Base-by-base conservation (phyloP, 2,797 vertebrate species). In the Urocyon cinereoargenteus region DNA sequence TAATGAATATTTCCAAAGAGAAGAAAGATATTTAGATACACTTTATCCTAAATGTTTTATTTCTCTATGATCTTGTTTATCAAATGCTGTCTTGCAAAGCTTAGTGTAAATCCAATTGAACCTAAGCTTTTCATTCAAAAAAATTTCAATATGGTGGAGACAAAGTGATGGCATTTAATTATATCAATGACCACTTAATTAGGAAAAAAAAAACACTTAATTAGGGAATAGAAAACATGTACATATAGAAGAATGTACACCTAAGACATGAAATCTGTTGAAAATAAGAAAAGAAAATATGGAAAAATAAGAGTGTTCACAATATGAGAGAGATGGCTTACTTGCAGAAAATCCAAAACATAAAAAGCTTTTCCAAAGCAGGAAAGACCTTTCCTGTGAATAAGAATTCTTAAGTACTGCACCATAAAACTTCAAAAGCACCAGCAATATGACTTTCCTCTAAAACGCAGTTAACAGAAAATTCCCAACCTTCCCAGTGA, bases 71-170 rank as follows among this genome's bases (percentile, higher is more conserved):
- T 88, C 66, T 84, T 93, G 5, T 93, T 64, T 84, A 95, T 14
- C 70, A 92, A 95, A 82, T 82, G 61, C 40, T 85, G 96, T 92
- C 51, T 94, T 79, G 36, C n/a, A 97, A 94, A 92, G 18, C 22
- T 90, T 72, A 82, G n/a, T 64, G 5, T 53, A 95, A 92, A 94
- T n/a, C 16, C 40, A 57, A 84, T 0, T 68, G 53, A 79, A 51
- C n/a, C 28, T 73, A 88, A n/a, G 24, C 28, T 83, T 66, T 93
- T 87, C 93, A 87, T 90, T 88, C 45, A 88, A 78, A 79, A 86
- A 85, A 86, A 93, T 66, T 90, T 91, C 62, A 87, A 55, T 75
- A 90, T 34, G 24, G n/a, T 61, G n/a, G 55, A 82, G n/a, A 86
- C 49, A 22, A 93, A 86, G 5, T 57, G 86, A 94, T 68, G 7